Percentiles rank a stretch among this genome's conserved stretches.
Evolutionary conservation across 2,888 invertebrate genomes (phyloP).

Genomic region (Drosophila colorata): DNA sequence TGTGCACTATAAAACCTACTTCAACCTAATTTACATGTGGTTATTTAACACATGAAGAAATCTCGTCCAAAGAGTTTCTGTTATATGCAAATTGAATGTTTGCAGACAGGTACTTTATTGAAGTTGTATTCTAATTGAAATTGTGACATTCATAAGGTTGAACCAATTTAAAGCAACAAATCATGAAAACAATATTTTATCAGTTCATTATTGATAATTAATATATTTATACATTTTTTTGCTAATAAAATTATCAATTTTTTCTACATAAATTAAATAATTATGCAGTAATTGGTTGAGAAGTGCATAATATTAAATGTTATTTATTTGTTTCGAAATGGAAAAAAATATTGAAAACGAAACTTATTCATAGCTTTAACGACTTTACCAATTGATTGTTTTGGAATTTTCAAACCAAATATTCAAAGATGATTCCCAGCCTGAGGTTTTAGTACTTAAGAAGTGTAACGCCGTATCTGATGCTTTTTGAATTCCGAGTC

Average conservation of each 20-base stretch:
- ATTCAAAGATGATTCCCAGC: neutral
- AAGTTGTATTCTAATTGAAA: no score
- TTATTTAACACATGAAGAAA: conserved; percentile 54
- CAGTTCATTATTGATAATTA: no score
- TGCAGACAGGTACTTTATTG: no score
- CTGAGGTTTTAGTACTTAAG: conserved; percentile 14
- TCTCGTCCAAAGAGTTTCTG: conserved; percentile 30
- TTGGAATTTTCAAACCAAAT: conserved; percentile 1
- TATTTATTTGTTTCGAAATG: neutral
- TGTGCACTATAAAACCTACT: conserved; percentile 39
- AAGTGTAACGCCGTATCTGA: conserved; percentile 23
- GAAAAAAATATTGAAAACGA: neutral
- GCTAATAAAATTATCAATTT: no score
- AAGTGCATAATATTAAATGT: no score
- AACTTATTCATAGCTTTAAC: neutral
- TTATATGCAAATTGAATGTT: conserved; percentile 45
- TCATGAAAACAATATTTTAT: no score
- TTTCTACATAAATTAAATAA: no score
- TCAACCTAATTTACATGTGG: conserved; percentile 30
- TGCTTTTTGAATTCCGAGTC: conserved; percentile 30
- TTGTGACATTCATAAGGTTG: no score
- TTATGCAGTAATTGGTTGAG: no score
- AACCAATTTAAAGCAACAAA: no score
- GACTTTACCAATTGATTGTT: neutral
- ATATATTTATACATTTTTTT: no score